Conservation (phyloP, 2,113 vertebrate genomes). For the Microcebus murinus region DNA sequence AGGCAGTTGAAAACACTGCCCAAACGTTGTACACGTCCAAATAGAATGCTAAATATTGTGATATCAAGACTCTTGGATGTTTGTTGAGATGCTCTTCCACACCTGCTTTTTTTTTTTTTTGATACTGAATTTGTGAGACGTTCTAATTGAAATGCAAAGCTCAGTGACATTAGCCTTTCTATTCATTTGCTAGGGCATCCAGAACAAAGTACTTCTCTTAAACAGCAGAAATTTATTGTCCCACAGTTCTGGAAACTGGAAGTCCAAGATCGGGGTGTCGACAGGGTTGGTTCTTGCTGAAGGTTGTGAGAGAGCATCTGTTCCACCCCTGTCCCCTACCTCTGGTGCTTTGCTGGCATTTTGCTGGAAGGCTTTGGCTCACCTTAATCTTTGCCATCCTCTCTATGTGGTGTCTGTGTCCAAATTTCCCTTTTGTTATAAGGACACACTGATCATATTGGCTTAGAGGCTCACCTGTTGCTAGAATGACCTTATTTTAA, state of each 20-base stretch:
- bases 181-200: neutral
- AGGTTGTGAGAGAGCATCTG: neutral
- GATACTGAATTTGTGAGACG: neutral
- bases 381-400: no score
- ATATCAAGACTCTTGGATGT: fast-evolving
- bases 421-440: neutral
- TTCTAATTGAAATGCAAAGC: neutral
- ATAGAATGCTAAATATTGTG: fast-evolving
- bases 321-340: no score
- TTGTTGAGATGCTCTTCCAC: neutral
- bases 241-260: neutral
- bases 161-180: neutral
- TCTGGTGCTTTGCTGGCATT: neutral
- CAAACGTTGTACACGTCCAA: fast-evolving
- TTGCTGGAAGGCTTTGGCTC: neutral
- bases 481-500: neutral
- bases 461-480: neutral
- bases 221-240: neutral
- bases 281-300: neutral
- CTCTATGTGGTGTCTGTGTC: neutral
- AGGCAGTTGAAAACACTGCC: neutral
- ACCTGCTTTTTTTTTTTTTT: neutral
- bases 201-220: neutral
- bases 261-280: neutral
- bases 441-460: fast-evolving